These are phyloP conservation scores for Orthosia gracilis DNA, from an alignment of 2,888 invertebrate genomes.

Conservation along the genomic window DNA sequence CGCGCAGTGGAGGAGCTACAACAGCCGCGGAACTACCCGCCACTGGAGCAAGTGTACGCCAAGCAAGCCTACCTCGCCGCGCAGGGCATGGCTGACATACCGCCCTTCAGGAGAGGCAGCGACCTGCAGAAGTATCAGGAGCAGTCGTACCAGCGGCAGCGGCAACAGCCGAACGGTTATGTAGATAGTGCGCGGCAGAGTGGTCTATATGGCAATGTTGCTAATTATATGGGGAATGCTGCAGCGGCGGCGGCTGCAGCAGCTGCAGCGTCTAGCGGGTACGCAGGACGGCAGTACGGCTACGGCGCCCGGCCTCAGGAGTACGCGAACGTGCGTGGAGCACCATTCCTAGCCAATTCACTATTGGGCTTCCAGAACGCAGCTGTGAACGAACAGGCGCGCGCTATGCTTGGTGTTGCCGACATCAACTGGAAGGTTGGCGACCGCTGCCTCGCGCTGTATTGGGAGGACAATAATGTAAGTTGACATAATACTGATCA, in stretches of 20 bases:
- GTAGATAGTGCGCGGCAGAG: slow-evolving; percentile 79
- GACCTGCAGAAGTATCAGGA: slow-evolving; percentile 82
- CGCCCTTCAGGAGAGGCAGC: slow-evolving; percentile 76
- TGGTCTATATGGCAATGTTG: slow-evolving; percentile 58
- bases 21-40: slow-evolving; percentile 76
- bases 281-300: slow-evolving; percentile 77
- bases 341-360: slow-evolving; percentile 85
- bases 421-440: slow-evolving; percentile 94
- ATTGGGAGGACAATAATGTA: slow-evolving; percentile 98
- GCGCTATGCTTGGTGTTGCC: slow-evolving; percentile 90
- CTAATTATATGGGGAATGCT: slow-evolving; percentile 56
- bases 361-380: slow-evolving; percentile 89
- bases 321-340: slow-evolving; percentile 77
- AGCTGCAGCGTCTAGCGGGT: slow-evolving; percentile 62
- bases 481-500: slow-evolving; percentile 68
- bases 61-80: slow-evolving; percentile 66
- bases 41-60: slow-evolving; percentile 76
- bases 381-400: slow-evolving; percentile 89
- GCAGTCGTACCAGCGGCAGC: slow-evolving; percentile 76
- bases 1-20: slow-evolving; percentile 75
- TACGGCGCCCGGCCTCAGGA: slow-evolving; percentile 78
- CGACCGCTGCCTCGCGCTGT: slow-evolving; percentile 96
- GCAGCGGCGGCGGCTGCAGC: slow-evolving; percentile 49
- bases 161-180: slow-evolving; percentile 81
- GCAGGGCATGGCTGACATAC: slow-evolving; percentile 77